Percentiles rank a stretch among this genome's conserved stretches.
These are phyloP conservation scores for Corvus hawaiiensis DNA, from an alignment of 2,113 vertebrate species.

Conservation along the genomic window DNA sequence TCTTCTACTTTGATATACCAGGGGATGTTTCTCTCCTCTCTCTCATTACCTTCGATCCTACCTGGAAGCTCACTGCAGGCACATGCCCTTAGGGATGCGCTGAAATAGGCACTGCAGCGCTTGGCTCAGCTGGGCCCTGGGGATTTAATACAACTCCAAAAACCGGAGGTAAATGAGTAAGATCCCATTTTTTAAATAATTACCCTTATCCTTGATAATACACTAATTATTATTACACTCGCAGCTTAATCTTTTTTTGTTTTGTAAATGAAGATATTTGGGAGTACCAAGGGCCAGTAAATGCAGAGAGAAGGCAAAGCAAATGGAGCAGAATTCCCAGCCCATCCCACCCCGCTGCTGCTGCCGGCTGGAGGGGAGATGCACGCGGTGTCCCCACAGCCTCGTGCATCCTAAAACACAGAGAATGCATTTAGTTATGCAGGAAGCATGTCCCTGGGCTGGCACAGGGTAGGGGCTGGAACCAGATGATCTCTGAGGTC, in stretches of 20 bases:
- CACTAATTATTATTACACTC: background rate
- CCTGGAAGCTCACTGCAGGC: background rate
- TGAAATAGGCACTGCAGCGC: background rate
- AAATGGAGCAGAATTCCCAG: background rate
- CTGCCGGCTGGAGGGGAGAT: background rate
- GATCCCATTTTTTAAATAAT: rapidly evolving
- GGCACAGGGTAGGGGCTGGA: background rate
- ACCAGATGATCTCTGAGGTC: background rate
- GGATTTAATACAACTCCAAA: background rate
- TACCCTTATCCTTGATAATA: background rate
- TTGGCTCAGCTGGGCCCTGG: background rate
- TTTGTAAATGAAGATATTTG: background rate
- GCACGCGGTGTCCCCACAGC: background rate
- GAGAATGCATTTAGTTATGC: conserved; percentile 19
- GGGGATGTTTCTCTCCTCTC: background rate
- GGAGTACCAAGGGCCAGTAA: background rate
- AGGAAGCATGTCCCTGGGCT: background rate
- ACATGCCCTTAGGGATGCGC: background rate
- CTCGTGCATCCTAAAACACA: background rate
- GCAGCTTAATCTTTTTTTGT: background rate
- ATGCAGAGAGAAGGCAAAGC: background rate
- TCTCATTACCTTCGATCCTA: rapidly evolving
- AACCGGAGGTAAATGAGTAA: background rate
- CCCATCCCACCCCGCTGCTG: background rate
- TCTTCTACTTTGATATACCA: background rate